Conservation (phyloP, 2,113 vertebrate genomes). For the Brienomyrus brachyistius region DNA sequence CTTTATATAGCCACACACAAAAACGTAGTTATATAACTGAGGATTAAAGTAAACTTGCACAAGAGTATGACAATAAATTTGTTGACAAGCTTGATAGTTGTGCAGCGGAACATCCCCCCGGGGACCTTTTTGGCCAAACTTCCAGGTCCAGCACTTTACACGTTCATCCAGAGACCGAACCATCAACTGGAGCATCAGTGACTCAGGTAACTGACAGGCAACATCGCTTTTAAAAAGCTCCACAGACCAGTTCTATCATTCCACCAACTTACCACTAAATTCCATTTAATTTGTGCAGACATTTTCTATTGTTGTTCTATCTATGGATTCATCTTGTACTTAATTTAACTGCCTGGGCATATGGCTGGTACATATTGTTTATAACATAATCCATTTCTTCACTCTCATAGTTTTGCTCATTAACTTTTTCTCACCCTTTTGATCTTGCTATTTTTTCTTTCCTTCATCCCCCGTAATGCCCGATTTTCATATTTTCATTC, state of each 20-base stretch:
- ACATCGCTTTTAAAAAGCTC: not conserved
- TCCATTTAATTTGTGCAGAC: not conserved
- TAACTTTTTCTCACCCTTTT: not conserved
- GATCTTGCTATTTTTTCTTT: not conserved
- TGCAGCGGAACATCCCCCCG: not conserved
- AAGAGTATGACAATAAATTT: not conserved
- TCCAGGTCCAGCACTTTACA: not conserved
- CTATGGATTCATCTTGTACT: not conserved
- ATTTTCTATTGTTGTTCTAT: not conserved
- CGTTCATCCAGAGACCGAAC: not conserved
- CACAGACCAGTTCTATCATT: not conserved
- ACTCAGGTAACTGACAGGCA: not conserved
- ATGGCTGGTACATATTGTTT: not conserved
- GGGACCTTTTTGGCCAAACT: not conserved
- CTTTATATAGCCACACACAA: not conserved
- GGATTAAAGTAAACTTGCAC: not conserved
- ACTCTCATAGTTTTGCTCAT: not conserved
- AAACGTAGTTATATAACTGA: not conserved
- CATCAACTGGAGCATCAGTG: not conserved
- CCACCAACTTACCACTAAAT: not conserved
- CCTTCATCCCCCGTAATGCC: not conserved
- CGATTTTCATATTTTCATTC: not conserved
- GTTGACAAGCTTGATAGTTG: not conserved
- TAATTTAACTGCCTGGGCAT: not conserved
- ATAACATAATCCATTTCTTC: not conserved